phyloP scores from a whole-genome alignment of 2,888 invertebrate species.

The Drosophila siamana region DNA sequence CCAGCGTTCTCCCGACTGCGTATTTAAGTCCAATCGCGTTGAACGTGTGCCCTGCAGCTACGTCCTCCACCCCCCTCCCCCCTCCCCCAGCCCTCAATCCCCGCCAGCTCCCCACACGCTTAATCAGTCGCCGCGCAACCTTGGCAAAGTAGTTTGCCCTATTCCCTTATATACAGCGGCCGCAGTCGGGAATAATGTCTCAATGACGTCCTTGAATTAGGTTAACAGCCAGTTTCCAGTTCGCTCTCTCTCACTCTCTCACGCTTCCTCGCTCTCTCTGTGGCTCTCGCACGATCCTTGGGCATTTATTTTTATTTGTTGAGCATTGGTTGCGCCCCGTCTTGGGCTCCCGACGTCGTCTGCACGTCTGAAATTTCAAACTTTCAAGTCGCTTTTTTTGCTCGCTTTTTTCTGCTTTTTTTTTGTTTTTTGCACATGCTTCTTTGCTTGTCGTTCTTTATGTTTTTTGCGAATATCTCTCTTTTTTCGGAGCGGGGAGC shows the following conservation, averaged over 20 bases:
- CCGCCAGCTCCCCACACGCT: background rate
- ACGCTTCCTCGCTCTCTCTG: background rate
- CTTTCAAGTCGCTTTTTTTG: conserved; percentile 53
- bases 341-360: conserved; percentile 44
- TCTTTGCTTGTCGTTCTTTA: conserved; percentile 14
- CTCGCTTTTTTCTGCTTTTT: conserved; percentile 17
- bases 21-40: conserved; percentile 23
- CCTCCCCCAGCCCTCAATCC: no score
- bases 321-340: conserved; percentile 41
- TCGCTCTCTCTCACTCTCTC: conserved; percentile 16
- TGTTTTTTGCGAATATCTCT: conserved; percentile 32
- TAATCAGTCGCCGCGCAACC: conserved; percentile 58
- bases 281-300: conserved; percentile 54
- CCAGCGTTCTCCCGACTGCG: conserved; percentile 6
- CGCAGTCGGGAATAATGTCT: conserved; percentile 74
- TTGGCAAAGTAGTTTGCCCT: conserved; percentile 84
- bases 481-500: no score
- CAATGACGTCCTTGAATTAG: conserved; percentile 84
- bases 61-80: no score
- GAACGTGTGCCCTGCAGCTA: no score
- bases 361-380: conserved; percentile 81
- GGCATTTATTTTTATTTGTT: conserved; percentile 55
- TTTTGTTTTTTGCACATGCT: conserved; percentile 12
- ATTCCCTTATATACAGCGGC: conserved; percentile 81
- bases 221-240: conserved; percentile 77